Evolutionary conservation across 2,797 vertebrate genomes (phyloP).

Genomic region (Gymnodraco acuticeps): DNA sequence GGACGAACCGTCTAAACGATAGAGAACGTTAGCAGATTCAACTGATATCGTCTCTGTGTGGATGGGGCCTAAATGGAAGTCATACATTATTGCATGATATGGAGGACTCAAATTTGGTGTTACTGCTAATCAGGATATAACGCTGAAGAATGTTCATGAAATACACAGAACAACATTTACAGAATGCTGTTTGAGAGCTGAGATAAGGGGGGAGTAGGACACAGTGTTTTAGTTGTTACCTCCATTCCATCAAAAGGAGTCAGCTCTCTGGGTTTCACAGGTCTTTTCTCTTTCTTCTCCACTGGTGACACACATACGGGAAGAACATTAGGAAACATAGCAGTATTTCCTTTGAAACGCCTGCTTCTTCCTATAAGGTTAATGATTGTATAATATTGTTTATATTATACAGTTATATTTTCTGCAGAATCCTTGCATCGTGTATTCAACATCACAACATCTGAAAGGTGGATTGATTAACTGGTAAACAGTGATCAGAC

Average conservation of each 20-base stretch:
- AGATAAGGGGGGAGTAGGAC: background rate
- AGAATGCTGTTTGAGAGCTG: background rate
- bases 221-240: slow-evolving; percentile 76
- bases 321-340: background rate
- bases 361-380: background rate
- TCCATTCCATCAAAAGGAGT: slow-evolving; percentile 97
- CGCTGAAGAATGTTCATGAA: background rate
- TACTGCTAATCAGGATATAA: background rate
- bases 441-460: background rate
- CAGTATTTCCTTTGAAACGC: background rate
- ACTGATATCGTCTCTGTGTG: no score
- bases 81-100: background rate
- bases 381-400: background rate
- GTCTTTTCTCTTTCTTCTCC: slow-evolving; percentile 91
- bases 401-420: no score
- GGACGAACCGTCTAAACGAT: no score
- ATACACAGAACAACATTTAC: background rate
- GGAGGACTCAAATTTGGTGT: background rate
- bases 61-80: background rate
- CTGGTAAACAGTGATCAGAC: background rate
- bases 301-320: slow-evolving; percentile 61
- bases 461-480: background rate
- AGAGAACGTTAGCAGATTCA: no score
- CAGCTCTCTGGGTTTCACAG: slow-evolving; percentile 92
- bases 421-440: background rate